Conservation (phyloP, 2,888 invertebrate genomes). For the Seira ritae region DNA sequence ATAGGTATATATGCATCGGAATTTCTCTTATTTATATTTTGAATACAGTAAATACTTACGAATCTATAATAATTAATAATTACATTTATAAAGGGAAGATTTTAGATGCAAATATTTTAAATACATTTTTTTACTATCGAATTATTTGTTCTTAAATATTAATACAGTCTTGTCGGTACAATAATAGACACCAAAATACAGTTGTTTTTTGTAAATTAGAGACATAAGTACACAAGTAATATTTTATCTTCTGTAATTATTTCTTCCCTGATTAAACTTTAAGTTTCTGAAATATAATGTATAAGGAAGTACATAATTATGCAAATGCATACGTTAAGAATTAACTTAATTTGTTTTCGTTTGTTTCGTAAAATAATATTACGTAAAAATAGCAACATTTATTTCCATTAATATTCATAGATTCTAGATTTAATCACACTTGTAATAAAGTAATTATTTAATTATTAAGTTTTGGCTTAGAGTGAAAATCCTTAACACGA, state of each 20-base stretch:
- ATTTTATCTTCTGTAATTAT: neutral
- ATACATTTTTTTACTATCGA: too few relatives aligned
- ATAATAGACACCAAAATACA: conserved; percentile 1
- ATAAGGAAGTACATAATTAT: neutral
- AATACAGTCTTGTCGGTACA: neutral
- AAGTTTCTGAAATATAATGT: neutral
- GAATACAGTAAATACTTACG: too few relatives aligned
- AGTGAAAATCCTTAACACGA: neutral
- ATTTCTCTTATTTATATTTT: too few relatives aligned
- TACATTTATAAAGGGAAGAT: too few relatives aligned
- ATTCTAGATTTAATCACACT: neutral
- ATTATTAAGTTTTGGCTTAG: neutral
- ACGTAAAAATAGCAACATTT: neutral
- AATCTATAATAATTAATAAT: too few relatives aligned
- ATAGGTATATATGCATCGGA: too few relatives aligned
- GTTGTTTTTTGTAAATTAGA: neutral
- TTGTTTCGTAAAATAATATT: too few relatives aligned
- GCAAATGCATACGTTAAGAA: neutral
- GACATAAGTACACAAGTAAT: neutral
- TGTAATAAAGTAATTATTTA: neutral
- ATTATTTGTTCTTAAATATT: too few relatives aligned
- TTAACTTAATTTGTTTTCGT: conserved; percentile 1
- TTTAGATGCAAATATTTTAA: too few relatives aligned
- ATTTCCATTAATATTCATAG: neutral
- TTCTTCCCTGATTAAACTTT: neutral